Percentiles rank a stretch among this genome's conserved stretches.
These are phyloP conservation scores for Aleiodes testaceus DNA, from an alignment of 2,888 invertebrate species.

Conservation along the genomic window DNA sequence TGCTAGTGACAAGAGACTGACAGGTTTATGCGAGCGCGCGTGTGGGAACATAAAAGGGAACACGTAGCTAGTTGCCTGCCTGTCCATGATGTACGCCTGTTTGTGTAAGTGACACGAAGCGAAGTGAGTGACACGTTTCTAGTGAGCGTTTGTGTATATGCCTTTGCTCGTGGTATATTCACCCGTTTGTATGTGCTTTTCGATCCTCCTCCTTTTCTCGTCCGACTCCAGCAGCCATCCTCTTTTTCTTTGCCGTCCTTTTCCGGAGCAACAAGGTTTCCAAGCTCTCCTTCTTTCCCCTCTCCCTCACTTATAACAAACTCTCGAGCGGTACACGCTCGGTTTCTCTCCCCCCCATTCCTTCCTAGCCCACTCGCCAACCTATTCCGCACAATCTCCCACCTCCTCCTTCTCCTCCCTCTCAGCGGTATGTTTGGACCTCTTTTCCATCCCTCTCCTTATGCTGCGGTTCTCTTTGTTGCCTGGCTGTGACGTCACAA, in stretches of 20 bases:
- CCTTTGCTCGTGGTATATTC: conserved; percentile 29
- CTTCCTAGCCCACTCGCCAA: not conserved
- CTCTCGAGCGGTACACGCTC: conserved; percentile 26
- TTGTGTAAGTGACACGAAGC: conserved; percentile 72
- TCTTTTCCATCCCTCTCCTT: conserved; percentile 47
- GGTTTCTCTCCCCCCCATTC: conserved; percentile 30
- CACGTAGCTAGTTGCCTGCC: conserved; percentile 65
- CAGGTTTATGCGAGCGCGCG: conserved; percentile 72
- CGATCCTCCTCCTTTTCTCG: conserved; percentile 27
- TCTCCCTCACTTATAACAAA: conserved; percentile 25
- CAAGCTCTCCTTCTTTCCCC: not conserved
- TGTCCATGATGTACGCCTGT: conserved; percentile 72
- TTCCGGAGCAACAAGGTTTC: not conserved
- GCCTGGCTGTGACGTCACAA: conserved; percentile 60
- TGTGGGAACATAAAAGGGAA: conserved; percentile 71
- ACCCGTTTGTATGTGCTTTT: conserved; percentile 23
- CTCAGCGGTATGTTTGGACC: conserved; percentile 32
- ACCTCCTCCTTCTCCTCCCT: conserved; percentile 11
- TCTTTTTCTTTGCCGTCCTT: not conserved
- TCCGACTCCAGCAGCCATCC: conserved; percentile 20
- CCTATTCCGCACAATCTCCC: not conserved
- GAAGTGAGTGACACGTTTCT: conserved; percentile 70
- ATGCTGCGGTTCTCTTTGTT: conserved; percentile 50
- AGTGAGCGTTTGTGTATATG: conserved; percentile 46
- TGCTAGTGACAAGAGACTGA: conserved; percentile 72